A percentile compares a stretch with the other conserved stretches of the same genome.
phyloP scores from a whole-genome alignment of 2,888 invertebrate species.

The Thelaira solivaga region DNA sequence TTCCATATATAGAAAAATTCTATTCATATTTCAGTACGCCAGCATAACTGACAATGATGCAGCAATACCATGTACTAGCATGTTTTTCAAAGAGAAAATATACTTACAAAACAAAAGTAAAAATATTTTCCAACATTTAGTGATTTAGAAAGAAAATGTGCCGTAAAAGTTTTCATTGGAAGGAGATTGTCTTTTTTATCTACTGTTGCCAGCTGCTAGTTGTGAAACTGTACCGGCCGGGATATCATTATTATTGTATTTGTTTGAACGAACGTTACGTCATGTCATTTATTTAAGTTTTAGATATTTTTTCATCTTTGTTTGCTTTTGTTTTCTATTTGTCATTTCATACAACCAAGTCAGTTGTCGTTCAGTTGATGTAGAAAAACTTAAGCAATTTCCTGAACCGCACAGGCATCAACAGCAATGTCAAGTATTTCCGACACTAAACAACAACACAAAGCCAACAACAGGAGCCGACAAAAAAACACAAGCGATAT shows the following conservation, averaged over 20 bases:
- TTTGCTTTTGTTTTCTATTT: slow-evolving; percentile 41
- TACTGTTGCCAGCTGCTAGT: no score
- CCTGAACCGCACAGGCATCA: slow-evolving; percentile 60
- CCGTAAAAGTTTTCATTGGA: slow-evolving; percentile 54
- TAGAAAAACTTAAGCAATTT: slow-evolving; percentile 63
- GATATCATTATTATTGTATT: slow-evolving; percentile 16
- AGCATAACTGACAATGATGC: slow-evolving; percentile 19
- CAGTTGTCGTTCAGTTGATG: slow-evolving; percentile 47
- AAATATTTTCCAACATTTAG: slow-evolving; percentile 50
- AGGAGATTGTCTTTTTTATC: slow-evolving; percentile 17
- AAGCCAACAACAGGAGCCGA: not conserved
- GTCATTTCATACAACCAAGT: slow-evolving; percentile 44
- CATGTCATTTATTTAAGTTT: slow-evolving; percentile 40
- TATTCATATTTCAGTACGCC: not conserved
- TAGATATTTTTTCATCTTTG: no score
- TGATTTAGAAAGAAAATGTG: slow-evolving; percentile 48
- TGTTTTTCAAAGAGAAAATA: slow-evolving; percentile 28
- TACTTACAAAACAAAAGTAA: no score
- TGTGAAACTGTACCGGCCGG: slow-evolving; percentile 1
- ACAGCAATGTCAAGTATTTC: slow-evolving; percentile 64
- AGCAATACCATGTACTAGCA: slow-evolving; percentile 26
- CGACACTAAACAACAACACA: slow-evolving; percentile 47
- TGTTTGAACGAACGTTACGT: slow-evolving; percentile 12
- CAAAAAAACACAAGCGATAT: slow-evolving; percentile 31
- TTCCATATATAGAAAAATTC: not conserved